Base-by-base conservation (phyloP, 2,888 invertebrate genomes). In the Clivina fossor region DNA sequence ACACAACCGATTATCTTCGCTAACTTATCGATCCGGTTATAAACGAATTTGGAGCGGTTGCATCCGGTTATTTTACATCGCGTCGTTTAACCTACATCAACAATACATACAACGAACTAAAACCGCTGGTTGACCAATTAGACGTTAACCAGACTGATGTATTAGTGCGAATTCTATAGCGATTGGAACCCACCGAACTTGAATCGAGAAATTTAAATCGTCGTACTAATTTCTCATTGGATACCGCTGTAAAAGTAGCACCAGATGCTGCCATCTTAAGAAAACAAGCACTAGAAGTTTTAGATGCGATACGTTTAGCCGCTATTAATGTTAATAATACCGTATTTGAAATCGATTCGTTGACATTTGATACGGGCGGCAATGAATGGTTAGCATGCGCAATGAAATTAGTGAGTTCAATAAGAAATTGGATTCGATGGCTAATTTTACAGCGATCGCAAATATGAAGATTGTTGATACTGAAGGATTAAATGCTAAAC, bases 51-150 rank as follows among this genome's bases (percentile, higher is more conserved):
- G 82, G 84, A 74, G 86, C 86, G 65, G 88, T 88, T 1, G 90
- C 92, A 0, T 84, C 90, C 59, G 90, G 92, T 1, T 91, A 89
- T 73, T 93, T 92, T 68, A 94, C 95, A 0, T 86, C 88, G 22
- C 88, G 90, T 68, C 83, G 90, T 16, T 76, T 96, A 18, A 84
- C 84, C 61, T 88, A 88, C 68, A 88, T 93, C 64, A 86, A 90
- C 62, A 82, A 88, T 38, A 84, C 88, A 57, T 81, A 88, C 0
- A 77, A 81, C 19, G 73, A 81, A 13, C 74, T 94, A 1, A 75
- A 79, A 55, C 90, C 90, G 0, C 79, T 81, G 61, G 84, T 93
- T 0, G 76, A 78, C 1, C 76, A 80, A 0, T 73, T 90, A 0
- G 84, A 85, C 68, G 83, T 86, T 0, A 79, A 77, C 38, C 81